Base-by-base conservation (phyloP, 2,113 vertebrate genomes). In the Tiliqua scincoides region DNA sequence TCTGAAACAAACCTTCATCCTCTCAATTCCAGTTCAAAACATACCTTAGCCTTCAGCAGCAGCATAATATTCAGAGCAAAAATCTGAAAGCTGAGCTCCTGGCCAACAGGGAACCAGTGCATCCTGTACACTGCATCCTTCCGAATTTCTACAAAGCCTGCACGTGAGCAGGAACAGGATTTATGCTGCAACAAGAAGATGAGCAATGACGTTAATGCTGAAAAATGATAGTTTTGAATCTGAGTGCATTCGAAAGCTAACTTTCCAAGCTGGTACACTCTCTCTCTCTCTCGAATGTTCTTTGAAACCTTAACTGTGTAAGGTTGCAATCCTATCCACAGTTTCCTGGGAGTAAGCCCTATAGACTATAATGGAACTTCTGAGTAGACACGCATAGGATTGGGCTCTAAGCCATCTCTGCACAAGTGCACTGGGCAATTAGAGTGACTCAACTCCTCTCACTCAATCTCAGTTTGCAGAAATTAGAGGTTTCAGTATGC, bases 1-100 rank as follows among this genome's bases (percentile, higher is more conserved):
- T 89, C 86, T 77, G 89, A 88, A 94, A 85, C 81, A 93, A 94
- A 91, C 77, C 85, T 90, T 91, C 89, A 92, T 57, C 70, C 70
- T 82, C 87, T 48, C 84, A 11, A 48, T 8, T 48, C 43, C 4
- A 48, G 43, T 63, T 82, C 81, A 87, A 89, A 94, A 87, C 88
- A 72, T 30, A 84, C 27, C 27, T 81, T 72, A 73, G 75, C 70
- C 40, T 35, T 89, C 87, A 83, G 65, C 79, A 83, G 65, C 79
- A 84, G 23, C 8, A 1, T 85, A 74, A 79, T 79, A 91, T 62
- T 61, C 77, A 83, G 84, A 17, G 18, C 71, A 78, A 75, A 65
- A 71, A 73, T 27, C 43, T 35, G 91, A 71, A 3, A 70, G 65
- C 35, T 79, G 79, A 68, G 21, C 79, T 78, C 80, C 57, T 79